Conservation (phyloP, 2,797 vertebrate genomes). For the Orestias chungarensis region DNA sequence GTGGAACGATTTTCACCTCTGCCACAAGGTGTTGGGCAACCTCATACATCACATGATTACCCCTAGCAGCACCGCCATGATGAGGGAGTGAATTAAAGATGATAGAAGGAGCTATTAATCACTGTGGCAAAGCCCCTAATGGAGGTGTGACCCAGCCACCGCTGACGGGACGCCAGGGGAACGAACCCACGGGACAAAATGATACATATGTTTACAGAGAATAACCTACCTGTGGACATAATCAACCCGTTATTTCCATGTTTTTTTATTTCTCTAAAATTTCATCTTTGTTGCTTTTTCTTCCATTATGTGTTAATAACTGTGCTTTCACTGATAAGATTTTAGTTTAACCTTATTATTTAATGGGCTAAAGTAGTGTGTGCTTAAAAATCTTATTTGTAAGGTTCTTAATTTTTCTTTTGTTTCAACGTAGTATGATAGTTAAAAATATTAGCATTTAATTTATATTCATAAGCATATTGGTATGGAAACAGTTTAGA, state of each 20-base stretch:
- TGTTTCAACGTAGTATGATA: neutral
- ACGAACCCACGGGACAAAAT: constrained; percentile 92
- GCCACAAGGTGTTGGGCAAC: constrained; percentile 96
- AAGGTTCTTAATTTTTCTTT: neutral
- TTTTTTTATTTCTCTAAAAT: constrained; percentile 20
- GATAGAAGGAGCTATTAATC: constrained; percentile 99
- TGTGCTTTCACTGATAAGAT: neutral
- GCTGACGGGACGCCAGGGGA: constrained; percentile 88
- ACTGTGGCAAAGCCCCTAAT: constrained; percentile 99
- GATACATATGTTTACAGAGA: constrained; percentile 98
- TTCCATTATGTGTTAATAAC: neutral
- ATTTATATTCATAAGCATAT: neutral
- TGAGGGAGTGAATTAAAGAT: constrained; percentile 99
- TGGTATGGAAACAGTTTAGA: neutral
- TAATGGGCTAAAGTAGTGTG: neutral
- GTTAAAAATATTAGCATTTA: neutral
- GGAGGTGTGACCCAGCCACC: constrained; percentile 95
- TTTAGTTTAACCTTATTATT: neutral
- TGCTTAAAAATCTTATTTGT: neutral
- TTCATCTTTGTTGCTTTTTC: constrained; percentile 15
- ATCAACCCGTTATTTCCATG: constrained; percentile 20
- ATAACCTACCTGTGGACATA: constrained; percentile 96
- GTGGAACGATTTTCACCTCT: constrained; percentile 99
- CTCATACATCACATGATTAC: constrained; percentile 99
- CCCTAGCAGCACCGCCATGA: constrained; percentile 96